Conservation (phyloP, 2,113 vertebrate genomes). For the Menura novaehollandiae region DNA sequence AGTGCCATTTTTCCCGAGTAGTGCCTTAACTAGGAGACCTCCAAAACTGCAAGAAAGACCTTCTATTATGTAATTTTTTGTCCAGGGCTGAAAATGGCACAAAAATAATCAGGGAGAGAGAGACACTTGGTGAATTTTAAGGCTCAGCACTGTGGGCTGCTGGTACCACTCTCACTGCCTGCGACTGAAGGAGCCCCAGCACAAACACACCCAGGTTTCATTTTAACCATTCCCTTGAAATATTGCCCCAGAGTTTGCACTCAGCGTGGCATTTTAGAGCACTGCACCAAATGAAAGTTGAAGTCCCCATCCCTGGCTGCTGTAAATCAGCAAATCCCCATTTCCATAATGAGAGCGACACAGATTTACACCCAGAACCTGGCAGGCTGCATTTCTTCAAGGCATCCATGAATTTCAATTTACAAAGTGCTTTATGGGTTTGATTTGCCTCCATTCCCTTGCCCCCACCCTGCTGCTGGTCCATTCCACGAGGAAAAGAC, state of each 20-base stretch:
- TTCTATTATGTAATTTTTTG: neutral
- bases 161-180: neutral
- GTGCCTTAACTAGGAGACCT: neutral
- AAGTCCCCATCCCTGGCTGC: neutral
- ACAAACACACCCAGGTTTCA: neutral
- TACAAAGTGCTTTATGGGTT: neutral
- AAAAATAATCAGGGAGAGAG: neutral
- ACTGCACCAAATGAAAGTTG: neutral
- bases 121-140: neutral
- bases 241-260: neutral
- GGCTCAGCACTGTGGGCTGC: neutral
- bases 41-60: neutral
- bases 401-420: neutral
- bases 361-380: constrained; percentile 15
- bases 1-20: neutral
- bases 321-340: neutral
- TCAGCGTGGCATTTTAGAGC: neutral
- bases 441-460: neutral
- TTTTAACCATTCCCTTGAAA: neutral
- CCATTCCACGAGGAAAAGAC: neutral
- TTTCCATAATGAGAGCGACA: neutral
- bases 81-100: neutral
- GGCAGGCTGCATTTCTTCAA: neutral
- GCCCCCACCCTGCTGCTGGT: neutral
- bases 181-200: fast-evolving